These are phyloP conservation scores for Eurystomus glaucurus DNA, from an alignment of 2,797 vertebrate genomes.

Conservation along the genomic window DNA sequence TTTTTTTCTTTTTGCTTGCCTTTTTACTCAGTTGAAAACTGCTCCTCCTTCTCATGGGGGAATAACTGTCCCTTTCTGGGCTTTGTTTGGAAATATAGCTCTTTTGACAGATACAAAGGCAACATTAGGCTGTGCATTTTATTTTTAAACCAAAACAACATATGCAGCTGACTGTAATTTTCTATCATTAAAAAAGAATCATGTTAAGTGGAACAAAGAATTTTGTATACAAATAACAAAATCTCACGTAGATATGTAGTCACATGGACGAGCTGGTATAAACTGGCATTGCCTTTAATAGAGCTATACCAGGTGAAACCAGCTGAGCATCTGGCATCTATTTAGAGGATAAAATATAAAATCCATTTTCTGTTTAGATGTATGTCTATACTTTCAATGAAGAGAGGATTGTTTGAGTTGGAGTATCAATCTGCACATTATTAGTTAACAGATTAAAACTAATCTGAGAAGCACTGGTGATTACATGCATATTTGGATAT, in stretches of 20 bases:
- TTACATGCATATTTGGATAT: constrained; percentile 36
- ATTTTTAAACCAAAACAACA: constrained; percentile 26
- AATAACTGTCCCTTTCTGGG: constrained; percentile 8
- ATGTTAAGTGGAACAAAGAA: constrained; percentile 12
- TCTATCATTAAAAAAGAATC: constrained; percentile 27
- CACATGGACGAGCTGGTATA: constrained; percentile 20
- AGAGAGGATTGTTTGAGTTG: not conserved
- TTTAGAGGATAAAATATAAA: constrained; percentile 34
- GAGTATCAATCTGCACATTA: constrained; percentile 40
- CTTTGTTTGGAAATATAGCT: constrained; percentile 3
- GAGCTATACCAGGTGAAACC: constrained; percentile 17
- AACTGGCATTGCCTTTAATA: constrained; percentile 47
- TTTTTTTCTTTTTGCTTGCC: not conserved
- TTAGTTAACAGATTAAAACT: constrained; percentile 48
- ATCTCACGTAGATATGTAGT: constrained; percentile 15
- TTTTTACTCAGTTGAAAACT: constrained; percentile 29
- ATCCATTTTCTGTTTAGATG: not conserved
- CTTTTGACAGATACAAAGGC: constrained; percentile 8
- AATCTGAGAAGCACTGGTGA: constrained; percentile 35
- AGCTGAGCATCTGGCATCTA: constrained; percentile 24
- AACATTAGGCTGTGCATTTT: constrained; percentile 13
- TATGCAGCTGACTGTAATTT: constrained; percentile 23
- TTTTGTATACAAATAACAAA: constrained; percentile 21
- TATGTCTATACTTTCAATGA: not conserved
- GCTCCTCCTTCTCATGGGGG: not conserved